phyloP scores from a whole-genome alignment of 2,797 vertebrate species.

The Channa striata region DNA sequence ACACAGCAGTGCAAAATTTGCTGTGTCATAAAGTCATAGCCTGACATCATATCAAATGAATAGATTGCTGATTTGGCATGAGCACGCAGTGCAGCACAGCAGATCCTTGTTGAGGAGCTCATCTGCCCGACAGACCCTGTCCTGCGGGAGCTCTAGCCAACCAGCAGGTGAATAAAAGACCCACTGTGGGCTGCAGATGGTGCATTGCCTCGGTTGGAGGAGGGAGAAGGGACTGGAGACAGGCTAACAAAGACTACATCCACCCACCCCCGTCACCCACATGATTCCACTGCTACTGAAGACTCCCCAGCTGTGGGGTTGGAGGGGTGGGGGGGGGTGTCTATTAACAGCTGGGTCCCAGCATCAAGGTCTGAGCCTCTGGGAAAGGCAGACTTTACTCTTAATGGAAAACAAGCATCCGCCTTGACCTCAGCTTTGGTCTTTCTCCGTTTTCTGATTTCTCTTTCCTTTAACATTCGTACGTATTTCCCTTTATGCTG shows the following conservation, averaged over 20 bases:
- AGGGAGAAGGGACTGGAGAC: conserved; percentile 54
- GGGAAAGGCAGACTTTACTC: conserved; percentile 57
- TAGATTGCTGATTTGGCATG: conserved; percentile 28
- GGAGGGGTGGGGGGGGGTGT: conserved; percentile 28
- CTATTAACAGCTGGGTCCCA: conserved; percentile 65
- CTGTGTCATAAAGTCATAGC: conserved; percentile 57
- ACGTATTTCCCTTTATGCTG: conserved; percentile 43
- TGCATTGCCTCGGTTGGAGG: conserved; percentile 60
- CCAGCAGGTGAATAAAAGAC: conserved; percentile 66
- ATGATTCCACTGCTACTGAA: conserved; percentile 51
- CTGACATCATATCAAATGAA: conserved; percentile 45
- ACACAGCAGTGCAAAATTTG: conserved; percentile 22
- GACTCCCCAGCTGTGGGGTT: conserved; percentile 63
- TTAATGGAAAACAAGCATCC: conserved; percentile 63
- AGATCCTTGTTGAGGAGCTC: conserved; percentile 30
- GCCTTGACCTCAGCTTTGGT: conserved; percentile 67
- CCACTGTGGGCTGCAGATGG: conserved; percentile 77
- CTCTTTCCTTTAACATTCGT: conserved; percentile 55
- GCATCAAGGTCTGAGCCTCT: conserved; percentile 54
- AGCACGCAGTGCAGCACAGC: conserved; percentile 35
- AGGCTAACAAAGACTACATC: conserved; percentile 62
- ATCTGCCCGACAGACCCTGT: conserved; percentile 43
- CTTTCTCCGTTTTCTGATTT: conserved; percentile 56
- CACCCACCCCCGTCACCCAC: conserved; percentile 44
- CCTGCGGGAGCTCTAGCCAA: conserved; percentile 56